These are phyloP conservation scores for Gibbula magus DNA, from an alignment of 2,888 invertebrate species.

Conservation along the genomic window DNA sequence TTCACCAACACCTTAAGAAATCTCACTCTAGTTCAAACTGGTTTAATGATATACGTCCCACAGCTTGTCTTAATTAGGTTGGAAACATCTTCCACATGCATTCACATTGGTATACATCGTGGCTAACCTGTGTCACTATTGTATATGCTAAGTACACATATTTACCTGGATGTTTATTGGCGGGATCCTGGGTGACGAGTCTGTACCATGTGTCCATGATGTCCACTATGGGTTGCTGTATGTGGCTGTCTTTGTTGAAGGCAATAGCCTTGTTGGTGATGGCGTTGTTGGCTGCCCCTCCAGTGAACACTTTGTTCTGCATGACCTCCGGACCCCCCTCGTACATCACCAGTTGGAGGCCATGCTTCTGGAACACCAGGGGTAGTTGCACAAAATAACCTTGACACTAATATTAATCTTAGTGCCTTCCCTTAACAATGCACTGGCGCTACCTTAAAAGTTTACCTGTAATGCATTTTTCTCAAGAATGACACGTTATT, in stretches of 20 bases:
- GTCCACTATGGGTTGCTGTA: constrained; percentile 42
- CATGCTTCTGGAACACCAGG: constrained; percentile 40
- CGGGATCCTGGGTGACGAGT: constrained; percentile 36
- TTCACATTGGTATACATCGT: neutral
- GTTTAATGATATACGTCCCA: too few species aligned
- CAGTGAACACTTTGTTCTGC: constrained; percentile 38
- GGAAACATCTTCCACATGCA: too few species aligned
- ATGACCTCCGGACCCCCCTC: constrained; percentile 55
- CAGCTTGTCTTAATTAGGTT: too few species aligned
- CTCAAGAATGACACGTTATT: too few species aligned
- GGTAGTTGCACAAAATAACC: too few species aligned
- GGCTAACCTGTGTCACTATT: neutral
- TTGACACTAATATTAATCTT: too few species aligned
- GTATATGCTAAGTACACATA: neutral
- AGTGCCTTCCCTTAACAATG: too few species aligned
- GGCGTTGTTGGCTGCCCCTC: constrained; percentile 36
- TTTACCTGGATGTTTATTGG: constrained; percentile 46
- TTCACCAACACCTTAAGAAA: too few species aligned
- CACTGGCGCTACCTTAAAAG: too few species aligned
- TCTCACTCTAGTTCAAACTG: too few species aligned
- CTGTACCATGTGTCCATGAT: constrained; percentile 47
- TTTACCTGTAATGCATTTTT: too few species aligned
- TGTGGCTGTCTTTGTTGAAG: constrained; percentile 48
- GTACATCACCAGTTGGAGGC: constrained; percentile 50
- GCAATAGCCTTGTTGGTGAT: constrained; percentile 48